These are phyloP conservation scores for Pseudopleuronectes americanus DNA, from an alignment of 2,797 vertebrate species.

Conservation along the genomic window DNA sequence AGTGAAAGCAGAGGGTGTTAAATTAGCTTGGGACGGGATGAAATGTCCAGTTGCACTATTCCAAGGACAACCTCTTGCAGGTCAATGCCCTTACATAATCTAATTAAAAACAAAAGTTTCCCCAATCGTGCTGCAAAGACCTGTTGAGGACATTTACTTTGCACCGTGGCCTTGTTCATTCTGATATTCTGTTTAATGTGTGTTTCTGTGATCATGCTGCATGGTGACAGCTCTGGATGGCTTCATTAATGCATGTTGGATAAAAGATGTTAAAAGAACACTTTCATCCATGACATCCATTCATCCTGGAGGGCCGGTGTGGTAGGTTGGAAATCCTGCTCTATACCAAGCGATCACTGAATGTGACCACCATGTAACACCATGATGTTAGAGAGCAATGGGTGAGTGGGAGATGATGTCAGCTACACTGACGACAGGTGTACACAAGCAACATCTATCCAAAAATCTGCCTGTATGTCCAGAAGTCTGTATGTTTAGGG, in stretches of 20 bases:
- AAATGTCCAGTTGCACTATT: conserved; percentile 16
- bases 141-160: no score
- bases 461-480: no score
- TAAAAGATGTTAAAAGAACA: not conserved
- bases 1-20: conserved; percentile 25
- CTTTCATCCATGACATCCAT: not conserved
- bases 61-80: conserved; percentile 10
- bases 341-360: no score
- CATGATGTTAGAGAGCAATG: no score
- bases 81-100: not conserved
- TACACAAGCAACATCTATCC: no score
- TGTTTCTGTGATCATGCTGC: not conserved
- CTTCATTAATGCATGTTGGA: not conserved
- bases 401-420: no score
- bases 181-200: not conserved
- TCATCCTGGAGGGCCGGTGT: no score
- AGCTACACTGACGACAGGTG: no score
- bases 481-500: no score
- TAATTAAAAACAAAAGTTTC: not conserved
- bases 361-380: no score
- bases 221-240: not conserved
- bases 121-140: not conserved
- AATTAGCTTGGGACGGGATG: conserved; percentile 24
- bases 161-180: not conserved
- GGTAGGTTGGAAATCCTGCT: no score